Evolutionary conservation across 2,888 invertebrate species (phyloP).

Genomic region (Trissonchulus latispiculum): DNA sequence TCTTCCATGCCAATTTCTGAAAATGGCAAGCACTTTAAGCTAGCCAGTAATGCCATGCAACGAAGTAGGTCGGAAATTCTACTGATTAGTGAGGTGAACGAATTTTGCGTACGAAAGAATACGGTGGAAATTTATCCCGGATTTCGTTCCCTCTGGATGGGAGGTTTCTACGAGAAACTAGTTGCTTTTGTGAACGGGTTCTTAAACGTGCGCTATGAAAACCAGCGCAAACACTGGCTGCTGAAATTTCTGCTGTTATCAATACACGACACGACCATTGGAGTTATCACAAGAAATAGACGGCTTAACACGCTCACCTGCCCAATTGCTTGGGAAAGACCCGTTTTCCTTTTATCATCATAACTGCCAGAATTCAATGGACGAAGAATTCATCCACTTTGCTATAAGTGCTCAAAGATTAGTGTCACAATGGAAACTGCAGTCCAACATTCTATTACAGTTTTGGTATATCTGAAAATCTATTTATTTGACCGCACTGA

Average conservation of each 20-base stretch:
- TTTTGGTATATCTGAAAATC: conserved; percentile 9
- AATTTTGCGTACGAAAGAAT: not conserved
- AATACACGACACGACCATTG: not conserved
- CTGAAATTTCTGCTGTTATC: conserved; percentile 5
- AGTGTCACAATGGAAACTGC: not conserved
- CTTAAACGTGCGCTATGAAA: not conserved
- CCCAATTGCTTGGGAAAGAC: not conserved
- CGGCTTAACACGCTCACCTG: not conserved
- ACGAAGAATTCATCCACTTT: not conserved
- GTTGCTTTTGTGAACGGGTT: not conserved
- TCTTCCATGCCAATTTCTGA: conserved; percentile 1
- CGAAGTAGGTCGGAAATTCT: not conserved
- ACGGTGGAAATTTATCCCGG: conserved; percentile 14
- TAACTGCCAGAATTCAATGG: too few relatives aligned
- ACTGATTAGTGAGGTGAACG: not conserved
- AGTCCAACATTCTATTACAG: not conserved
- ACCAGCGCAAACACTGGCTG: conserved; percentile 1
- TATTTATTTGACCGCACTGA: not conserved
- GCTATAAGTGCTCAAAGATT: not conserved
- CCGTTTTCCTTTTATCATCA: too few relatives aligned
- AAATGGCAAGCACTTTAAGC: conserved; percentile 4
- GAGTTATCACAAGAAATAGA: not conserved
- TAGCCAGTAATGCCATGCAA: not conserved
- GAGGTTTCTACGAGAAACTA: conserved; percentile 11
- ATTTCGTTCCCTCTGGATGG: conserved; percentile 7